Percentiles rank a stretch among this genome's conserved stretches.
Evolutionary conservation across 2,888 invertebrate genomes (phyloP).

Genomic region (Caenorhabditis parvicauda): DNA sequence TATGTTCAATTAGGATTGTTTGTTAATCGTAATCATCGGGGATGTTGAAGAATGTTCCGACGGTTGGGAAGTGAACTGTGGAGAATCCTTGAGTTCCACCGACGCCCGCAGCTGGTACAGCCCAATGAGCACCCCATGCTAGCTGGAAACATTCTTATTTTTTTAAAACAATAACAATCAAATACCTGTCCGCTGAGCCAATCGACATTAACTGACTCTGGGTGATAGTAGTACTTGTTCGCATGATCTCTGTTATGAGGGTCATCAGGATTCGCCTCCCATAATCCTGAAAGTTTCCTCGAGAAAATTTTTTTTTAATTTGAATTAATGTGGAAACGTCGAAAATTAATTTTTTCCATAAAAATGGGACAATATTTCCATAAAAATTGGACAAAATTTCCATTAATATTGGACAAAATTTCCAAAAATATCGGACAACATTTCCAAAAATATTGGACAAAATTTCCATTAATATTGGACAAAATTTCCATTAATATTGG

Average conservation of each 20-base stretch:
- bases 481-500: too few species aligned
- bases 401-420: too few species aligned
- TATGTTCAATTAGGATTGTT: too few species aligned
- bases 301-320: too few species aligned
- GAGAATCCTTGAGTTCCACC: conserved; percentile 43
- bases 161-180: background rate
- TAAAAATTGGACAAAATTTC: too few species aligned
- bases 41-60: conserved; percentile 42
- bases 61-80: conserved; percentile 39
- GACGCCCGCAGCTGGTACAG: conserved; percentile 43
- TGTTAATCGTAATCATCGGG: conserved; percentile 43
- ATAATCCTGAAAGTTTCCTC: too few species aligned
- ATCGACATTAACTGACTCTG: conserved; percentile 43
- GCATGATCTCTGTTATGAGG: conserved; percentile 51
- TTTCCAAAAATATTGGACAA: too few species aligned
- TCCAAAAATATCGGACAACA: too few species aligned
- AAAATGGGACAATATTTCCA: too few species aligned
- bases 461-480: too few species aligned
- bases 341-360: too few species aligned
- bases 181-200: conserved; percentile 52
- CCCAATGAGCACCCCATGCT: conserved; percentile 47
- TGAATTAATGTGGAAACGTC: too few species aligned
- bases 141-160: conserved; percentile 5
- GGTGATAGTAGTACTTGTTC: conserved; percentile 48
- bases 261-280: conserved; percentile 52